Conservation (phyloP, 2,888 invertebrate species). For the Andrena bicolor region DNA sequence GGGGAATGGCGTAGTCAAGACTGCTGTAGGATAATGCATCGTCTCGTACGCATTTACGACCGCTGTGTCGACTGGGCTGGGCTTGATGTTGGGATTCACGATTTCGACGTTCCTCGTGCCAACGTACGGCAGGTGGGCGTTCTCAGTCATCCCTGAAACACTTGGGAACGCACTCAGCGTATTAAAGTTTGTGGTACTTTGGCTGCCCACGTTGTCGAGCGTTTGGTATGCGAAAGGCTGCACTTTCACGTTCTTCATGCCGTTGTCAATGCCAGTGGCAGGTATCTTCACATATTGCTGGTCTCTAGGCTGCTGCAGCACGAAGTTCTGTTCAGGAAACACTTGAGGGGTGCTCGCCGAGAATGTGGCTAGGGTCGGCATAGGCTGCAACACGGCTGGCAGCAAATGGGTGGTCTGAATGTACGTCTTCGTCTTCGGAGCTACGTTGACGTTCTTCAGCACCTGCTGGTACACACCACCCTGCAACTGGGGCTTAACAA, state of each 20-base stretch:
- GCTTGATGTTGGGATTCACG: conserved; percentile 81
- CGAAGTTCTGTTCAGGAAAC: conserved; percentile 37
- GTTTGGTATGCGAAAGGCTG: conserved; percentile 63
- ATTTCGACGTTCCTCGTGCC: conserved; percentile 82
- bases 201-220: conserved; percentile 76
- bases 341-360: conserved; percentile 72
- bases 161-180: conserved; percentile 63
- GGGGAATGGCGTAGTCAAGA: conserved; percentile 82
- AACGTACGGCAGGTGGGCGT: conserved; percentile 79
- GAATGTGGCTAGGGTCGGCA: conserved; percentile 55
- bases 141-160: conserved; percentile 57
- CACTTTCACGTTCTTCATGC: conserved; percentile 39
- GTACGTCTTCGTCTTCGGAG: conserved; percentile 58
- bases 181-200: conserved; percentile 73
- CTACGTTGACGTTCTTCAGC: conserved; percentile 39
- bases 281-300: conserved; percentile 58
- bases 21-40: conserved; percentile 76
- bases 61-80: conserved; percentile 74
- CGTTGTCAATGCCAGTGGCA: conserved; percentile 71
- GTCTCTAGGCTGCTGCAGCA: conserved; percentile 61
- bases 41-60: conserved; percentile 72
- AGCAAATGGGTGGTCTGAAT: conserved; percentile 75
- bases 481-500: conserved; percentile 61
- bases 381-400: conserved; percentile 76
- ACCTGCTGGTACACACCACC: conserved; percentile 48